Base-by-base conservation (phyloP, 2,113 vertebrate species). In the Narcine bancroftii region DNA sequence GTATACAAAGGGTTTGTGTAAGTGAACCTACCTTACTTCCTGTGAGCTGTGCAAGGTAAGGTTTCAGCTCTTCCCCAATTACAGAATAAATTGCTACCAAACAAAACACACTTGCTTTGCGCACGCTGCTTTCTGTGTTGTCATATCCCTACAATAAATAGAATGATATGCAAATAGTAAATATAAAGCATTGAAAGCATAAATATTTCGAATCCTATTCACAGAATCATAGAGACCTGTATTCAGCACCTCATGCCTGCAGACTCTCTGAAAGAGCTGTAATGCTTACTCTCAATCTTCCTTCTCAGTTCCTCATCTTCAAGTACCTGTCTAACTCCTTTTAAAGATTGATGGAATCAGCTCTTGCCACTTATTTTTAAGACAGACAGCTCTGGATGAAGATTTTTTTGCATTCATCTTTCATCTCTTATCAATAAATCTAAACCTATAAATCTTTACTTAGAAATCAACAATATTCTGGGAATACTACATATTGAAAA, bases 61-160 rank as follows among this genome's bases (percentile, higher is more conserved):
- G 98, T 94, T 99, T 99, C 94, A 99, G 95, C 93, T 99, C 98
- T 96, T 99, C 98, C 93, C 98, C 98, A 9, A 99, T 99, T 93
- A 99, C 98, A 24, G 98, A 97, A 95, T 99, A 99, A 94, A 99
- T 97, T 63, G 98, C 98, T 94, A 99, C 98, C 17, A 99, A 95
- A 94, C 98, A 99, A 95, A 99, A 99, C 36, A 99, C 98, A 0
- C 98, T 98, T 94, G 98, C 98, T 96, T 99, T 99, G 83, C 98
- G 97, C 94, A 99, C 98, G 0, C 98, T 99, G 95, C 98, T 99
- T 95, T 99, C 98, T 0, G 98, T 97, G 94, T 99, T 98, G 94
- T 99, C 98, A n/a, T 99, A 99, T 93, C 98, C 98, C 98, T 99
- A 92, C 26, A 47, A 89, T 77, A 93, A 19, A 79, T 29, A 36